Evolutionary conservation across 2,797 vertebrate genomes (phyloP), one percentile per base, ranked within the genome.

Genomic region (Capromys pilorides): DNA sequence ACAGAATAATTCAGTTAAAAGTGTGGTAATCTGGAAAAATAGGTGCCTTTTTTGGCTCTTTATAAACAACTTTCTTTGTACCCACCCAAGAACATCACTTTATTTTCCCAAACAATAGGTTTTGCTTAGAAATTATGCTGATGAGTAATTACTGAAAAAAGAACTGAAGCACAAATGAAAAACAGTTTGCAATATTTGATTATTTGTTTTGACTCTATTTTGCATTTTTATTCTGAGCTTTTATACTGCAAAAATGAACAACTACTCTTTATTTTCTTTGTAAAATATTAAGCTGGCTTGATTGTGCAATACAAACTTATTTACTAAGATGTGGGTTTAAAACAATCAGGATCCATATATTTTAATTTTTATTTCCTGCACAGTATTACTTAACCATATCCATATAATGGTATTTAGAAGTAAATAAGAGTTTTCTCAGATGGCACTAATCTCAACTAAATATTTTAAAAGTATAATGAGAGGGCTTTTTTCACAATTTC

Each of bases 401-500:
- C 51, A 75, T 39, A 57, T 28, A 49, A 67, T 71, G 93, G 22
- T 77, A 54, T 79, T 92, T 87, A 66, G 61, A 59, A 69, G 67
- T 87, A 95, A 94, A 71, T 75, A 66, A n/a, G 69, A 41, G 83
- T 95, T 89, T 89, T 88, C 61, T 95, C 91, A 45, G 36, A 83
- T 85, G 49, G 31, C 28, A 88, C 95, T 97, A 82, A 86, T 94
- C 59, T 95, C 61, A 95, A 94, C 59, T 64, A 91, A 94, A 61
- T 93, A 94, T 92, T 62, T 84, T 92, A 90, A 85, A 33, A 88
- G 77, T 93, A 95, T 95, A 97, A 94, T 86, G 41, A 91, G 81
- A 95, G 12, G 59, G 24, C 16, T 96, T 90, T 96, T 91, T 95
- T 85, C 89, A 95, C 66, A 95, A 95, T 95, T 96, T 96, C 95